phyloP scores from a whole-genome alignment of 2,113 vertebrate species.

The Perca fluviatilis region DNA sequence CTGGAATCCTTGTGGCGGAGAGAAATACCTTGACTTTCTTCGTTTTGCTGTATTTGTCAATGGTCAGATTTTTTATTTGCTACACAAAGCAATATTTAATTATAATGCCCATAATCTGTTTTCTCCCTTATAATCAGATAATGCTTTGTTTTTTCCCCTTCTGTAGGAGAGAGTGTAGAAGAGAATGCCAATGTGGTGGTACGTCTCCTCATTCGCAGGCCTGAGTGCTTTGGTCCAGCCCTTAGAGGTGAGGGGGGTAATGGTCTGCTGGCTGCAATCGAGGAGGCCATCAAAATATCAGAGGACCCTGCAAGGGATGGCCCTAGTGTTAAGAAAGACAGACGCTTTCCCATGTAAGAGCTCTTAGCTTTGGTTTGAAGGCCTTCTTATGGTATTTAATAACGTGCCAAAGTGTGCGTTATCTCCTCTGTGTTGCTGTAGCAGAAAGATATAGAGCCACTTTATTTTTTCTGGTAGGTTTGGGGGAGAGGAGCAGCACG shows the following conservation, averaged over 20 bases:
- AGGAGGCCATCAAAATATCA: constrained; percentile 95
- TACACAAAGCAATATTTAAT: neutral
- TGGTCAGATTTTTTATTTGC: constrained; percentile 78
- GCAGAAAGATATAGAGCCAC: neutral
- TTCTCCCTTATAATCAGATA: neutral
- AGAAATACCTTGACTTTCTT: constrained; percentile 94
- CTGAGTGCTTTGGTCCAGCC: constrained; percentile 94
- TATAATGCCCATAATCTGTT: neutral
- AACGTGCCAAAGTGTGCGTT: neutral
- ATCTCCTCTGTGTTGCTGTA: neutral
- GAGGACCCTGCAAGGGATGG: constrained; percentile 94
- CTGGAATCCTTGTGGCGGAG: constrained; percentile 95
- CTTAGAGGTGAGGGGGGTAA: constrained; percentile 93
- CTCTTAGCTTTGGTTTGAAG: neutral
- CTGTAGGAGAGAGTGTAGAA: constrained; percentile 91
- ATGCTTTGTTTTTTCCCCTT: neutral
- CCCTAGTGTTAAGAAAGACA: constrained; percentile 91
- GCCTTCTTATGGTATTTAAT: neutral
- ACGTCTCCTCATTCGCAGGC: constrained; percentile 91
- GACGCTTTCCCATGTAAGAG: constrained; percentile 87
- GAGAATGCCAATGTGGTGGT: constrained; percentile 96
- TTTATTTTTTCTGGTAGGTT: constrained; percentile 81
- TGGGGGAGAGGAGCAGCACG: constrained; percentile 91
- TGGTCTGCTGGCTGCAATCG: constrained; percentile 91
- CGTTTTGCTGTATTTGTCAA: constrained; percentile 96